Base-by-base conservation (phyloP, 2,888 invertebrate species). In the Philaethria dido region DNA sequence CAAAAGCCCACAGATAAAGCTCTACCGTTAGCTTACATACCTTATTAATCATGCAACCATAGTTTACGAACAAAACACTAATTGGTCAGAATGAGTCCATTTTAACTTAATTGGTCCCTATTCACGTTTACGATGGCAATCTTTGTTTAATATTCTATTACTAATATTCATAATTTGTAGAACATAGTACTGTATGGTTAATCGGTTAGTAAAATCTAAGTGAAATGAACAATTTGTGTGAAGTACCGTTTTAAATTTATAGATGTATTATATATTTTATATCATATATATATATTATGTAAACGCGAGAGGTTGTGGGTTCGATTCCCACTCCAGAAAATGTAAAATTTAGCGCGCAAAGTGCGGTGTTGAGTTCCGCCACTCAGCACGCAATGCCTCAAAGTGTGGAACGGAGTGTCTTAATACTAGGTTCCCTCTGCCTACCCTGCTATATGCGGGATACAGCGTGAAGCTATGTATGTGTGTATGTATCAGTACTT, bases 61-160 rank as follows among this genome's bases (percentile, higher is more conserved):
- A 61, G 42, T 42, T 50, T 64, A 62, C 33, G 18, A 18, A 20
- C 20, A 45, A 36, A 36, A 33, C 75, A 73, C 78, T 81, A 82
- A 80, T 82, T 78, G 80, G 77, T 68, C 77, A 73, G 63, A 73
- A 74, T 79, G 72, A 74, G 74, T 63, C 57, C 71, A 63, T 75
- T 72, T 74, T 77, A 79, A 74, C 76, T 77, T 82, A 82, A 82
- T 81, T 80, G 80, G 77, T 72, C 75, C 75, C 78, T 78, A 74
- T 81, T 75, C 72, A 77, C 76, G 76, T 74, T 42, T 13, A 57
- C 61, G 69, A 69, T 69, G 50, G 25, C 55, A 62, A 69, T 69
- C 69, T 36, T 25, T 50, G 57, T 66, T 66, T 48, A 69, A 66
- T 64, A 61, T 65, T 68, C 57, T 42, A 36, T 39, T 59, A n/a